Conservation (phyloP, 1,140 invertebrate genomes). For the Lucilia cuprina region DNA sequence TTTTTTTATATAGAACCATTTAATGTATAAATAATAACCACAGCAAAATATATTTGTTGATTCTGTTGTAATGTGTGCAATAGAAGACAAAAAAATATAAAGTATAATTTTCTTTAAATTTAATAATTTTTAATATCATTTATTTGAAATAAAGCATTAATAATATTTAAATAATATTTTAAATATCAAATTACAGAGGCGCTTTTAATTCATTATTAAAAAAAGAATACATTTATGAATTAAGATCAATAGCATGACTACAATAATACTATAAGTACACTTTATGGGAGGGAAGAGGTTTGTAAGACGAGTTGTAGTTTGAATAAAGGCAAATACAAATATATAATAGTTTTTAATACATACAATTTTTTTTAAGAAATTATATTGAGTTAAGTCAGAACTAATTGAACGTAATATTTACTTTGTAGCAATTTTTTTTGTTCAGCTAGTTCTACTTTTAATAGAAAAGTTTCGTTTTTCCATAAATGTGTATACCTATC, state of each 20-base stretch:
- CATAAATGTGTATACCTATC: too few relatives aligned
- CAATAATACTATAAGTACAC: constrained; percentile 62
- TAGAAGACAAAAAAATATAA: not conserved
- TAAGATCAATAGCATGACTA: constrained; percentile 2
- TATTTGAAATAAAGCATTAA: not conserved
- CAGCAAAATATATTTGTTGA: not conserved
- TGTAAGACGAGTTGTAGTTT: not conserved
- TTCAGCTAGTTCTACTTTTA: too few relatives aligned
- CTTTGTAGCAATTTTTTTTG: too few relatives aligned
- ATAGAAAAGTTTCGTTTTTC: too few relatives aligned
- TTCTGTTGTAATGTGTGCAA: not conserved
- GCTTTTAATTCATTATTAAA: not conserved
- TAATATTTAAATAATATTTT: constrained; percentile 30
- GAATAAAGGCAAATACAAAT: not conserved
- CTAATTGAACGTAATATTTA: not conserved
- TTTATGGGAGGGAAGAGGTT: constrained; percentile 39
- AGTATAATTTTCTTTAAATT: not conserved
- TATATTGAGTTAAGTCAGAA: not conserved
- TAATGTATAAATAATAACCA: not conserved
- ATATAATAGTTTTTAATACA: not conserved
- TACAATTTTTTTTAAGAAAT: not conserved
- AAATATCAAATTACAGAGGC: not conserved
- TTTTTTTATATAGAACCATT: not conserved
- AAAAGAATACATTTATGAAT: not conserved
- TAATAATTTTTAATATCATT: not conserved